A percentile compares a stretch with the other conserved stretches of the same genome.
phyloP scores from a whole-genome alignment of 2,797 vertebrate species.

The Enteromius viviparus region DNA sequence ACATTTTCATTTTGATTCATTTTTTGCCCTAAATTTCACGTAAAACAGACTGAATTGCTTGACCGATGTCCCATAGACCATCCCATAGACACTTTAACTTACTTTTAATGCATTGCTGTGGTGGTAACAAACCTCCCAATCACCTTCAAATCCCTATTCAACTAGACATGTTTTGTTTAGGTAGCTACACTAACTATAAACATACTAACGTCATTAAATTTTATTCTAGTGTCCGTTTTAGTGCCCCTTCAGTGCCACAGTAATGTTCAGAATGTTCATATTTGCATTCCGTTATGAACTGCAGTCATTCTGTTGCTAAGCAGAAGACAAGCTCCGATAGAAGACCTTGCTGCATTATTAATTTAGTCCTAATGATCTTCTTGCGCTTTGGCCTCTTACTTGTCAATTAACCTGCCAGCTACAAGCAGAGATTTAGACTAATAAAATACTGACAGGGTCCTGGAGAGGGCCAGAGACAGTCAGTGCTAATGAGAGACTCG shows the following conservation, averaged over 20 bases:
- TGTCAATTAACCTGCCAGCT: slow-evolving; percentile 58
- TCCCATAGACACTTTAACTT: not conserved
- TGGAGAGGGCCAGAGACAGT: slow-evolving; percentile 45
- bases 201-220: not conserved
- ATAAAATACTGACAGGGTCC: slow-evolving; percentile 45
- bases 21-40: not conserved
- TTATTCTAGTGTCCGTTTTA: not conserved
- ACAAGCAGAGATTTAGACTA: slow-evolving; percentile 49
- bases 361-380: slow-evolving; percentile 63
- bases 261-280: not conserved
- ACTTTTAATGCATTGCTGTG: not conserved
- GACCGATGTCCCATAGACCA: too few relatives aligned
- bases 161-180: not conserved
- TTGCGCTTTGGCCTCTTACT: slow-evolving; percentile 56
- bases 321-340: slow-evolving; percentile 45
- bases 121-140: not conserved
- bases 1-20: not conserved
- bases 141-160: not conserved
- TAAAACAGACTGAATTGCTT: not conserved
- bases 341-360: slow-evolving; percentile 63
- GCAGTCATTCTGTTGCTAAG: slow-evolving; percentile 30
- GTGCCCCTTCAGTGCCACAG: not conserved
- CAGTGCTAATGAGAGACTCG: slow-evolving; percentile 54
- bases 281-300: not conserved
- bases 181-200: not conserved